A percentile compares a stretch with the other conserved stretches of the same genome.
Conservation (phyloP, 2,888 invertebrate species). For the Sepiola atlantica region DNA sequence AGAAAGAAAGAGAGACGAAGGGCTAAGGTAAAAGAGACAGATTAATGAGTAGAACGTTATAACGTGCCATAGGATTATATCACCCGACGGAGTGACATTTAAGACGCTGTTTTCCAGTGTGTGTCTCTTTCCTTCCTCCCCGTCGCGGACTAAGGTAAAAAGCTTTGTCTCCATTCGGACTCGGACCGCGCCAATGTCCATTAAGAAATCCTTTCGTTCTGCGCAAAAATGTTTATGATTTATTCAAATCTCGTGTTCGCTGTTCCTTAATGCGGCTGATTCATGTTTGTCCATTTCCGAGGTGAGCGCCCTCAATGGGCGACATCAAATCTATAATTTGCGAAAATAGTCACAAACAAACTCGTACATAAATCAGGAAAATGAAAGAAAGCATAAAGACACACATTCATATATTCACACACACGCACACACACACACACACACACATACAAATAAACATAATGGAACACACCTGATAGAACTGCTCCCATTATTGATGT, state of each 20-base stretch:
- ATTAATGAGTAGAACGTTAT: neutral
- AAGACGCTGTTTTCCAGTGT: neutral
- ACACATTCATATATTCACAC: neutral
- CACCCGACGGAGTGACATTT: neutral
- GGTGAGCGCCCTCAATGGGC: neutral
- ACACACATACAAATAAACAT: neutral
- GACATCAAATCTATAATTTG: neutral
- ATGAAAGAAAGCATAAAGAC: neutral
- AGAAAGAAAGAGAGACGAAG: too few species aligned
- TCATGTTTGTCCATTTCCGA: neutral
- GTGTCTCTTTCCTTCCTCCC: neutral
- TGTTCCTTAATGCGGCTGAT: neutral
- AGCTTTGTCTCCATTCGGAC: neutral
- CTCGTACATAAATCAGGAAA: neutral
- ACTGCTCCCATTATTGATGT: too few species aligned
- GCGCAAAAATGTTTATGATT: neutral
- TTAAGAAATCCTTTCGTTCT: neutral
- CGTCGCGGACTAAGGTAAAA: neutral
- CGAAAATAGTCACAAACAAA: neutral
- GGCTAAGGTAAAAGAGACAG: neutral
- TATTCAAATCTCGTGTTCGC: neutral
- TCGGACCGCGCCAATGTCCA: neutral
- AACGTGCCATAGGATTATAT: neutral
- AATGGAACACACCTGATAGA: too few species aligned
- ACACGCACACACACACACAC: neutral